A percentile compares a stretch with the other conserved stretches of the same genome.
Conservation (phyloP, 2,797 vertebrate genomes). For the Hydrophis major region DNA sequence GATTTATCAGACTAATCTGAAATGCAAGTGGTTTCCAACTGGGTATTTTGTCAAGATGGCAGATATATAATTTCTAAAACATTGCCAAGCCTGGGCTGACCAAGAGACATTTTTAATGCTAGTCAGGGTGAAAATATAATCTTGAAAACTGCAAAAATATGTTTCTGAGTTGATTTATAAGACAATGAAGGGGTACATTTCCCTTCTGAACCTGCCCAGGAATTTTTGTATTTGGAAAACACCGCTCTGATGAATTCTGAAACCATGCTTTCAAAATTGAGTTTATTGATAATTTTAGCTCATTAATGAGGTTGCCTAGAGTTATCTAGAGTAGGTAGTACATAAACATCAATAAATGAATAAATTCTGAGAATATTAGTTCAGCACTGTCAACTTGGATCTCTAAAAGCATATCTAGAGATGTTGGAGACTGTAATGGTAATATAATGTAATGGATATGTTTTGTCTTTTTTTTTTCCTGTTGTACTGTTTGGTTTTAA, state of each 20-base stretch:
- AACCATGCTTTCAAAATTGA: not conserved
- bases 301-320: not conserved
- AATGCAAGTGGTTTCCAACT: not conserved
- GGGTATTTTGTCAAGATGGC: not conserved
- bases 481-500: not conserved
- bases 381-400: not conserved
- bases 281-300: not conserved
- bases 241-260: not conserved
- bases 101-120: not conserved
- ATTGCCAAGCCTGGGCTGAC: not conserved
- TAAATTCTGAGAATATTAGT: not conserved
- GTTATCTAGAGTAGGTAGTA: not conserved
- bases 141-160: not conserved
- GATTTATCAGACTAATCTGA: not conserved
- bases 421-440: not conserved
- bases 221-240: not conserved
- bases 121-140: not conserved
- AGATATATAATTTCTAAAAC: not conserved
- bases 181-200: not conserved
- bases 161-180: not conserved
- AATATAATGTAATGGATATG: not conserved
- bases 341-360: not conserved
- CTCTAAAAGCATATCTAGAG: not conserved
- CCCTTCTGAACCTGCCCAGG: not conserved
- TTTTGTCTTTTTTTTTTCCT: rapidly evolving